Evolutionary conservation across 2,797 vertebrate genomes (phyloP).

Genomic region (Sebastes taczanowskii): DNA sequence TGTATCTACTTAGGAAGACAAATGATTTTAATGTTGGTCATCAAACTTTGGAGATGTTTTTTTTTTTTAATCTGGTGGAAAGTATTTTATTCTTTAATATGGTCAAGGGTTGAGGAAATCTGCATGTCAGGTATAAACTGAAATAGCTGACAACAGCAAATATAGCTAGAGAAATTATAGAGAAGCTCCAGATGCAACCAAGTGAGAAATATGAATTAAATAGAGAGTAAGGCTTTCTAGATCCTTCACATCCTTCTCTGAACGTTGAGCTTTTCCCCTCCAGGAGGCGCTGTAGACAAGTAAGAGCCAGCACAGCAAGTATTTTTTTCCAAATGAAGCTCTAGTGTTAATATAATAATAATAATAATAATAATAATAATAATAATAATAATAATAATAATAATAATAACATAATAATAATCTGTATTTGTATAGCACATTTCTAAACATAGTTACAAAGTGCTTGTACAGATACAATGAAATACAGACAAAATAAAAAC

Average conservation of each 20-base stretch:
- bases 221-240: not conserved
- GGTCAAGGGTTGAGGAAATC: not conserved
- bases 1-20: not conserved
- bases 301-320: not conserved
- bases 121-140: not conserved
- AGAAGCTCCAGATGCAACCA: not conserved
- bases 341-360: too few relatives aligned
- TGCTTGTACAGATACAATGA: too few relatives aligned
- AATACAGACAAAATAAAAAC: too few relatives aligned
- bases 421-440: too few relatives aligned
- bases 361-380: too few relatives aligned
- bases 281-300: not conserved
- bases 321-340: not conserved
- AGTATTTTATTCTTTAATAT: not conserved
- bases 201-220: not conserved
- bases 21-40: not conserved
- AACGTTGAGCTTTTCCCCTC: not conserved
- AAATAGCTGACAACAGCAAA: not conserved
- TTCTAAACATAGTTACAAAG: too few relatives aligned
- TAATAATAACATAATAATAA: too few relatives aligned
- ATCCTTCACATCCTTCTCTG: too few relatives aligned
- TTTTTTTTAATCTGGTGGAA: not conserved
- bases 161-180: not conserved
- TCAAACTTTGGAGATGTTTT: not conserved
- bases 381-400: too few relatives aligned